A percentile compares a stretch with the other conserved stretches of the same genome.
Evolutionary conservation across 2,113 vertebrate species (phyloP).

Genomic region (Pachypanchax playfairii): DNA sequence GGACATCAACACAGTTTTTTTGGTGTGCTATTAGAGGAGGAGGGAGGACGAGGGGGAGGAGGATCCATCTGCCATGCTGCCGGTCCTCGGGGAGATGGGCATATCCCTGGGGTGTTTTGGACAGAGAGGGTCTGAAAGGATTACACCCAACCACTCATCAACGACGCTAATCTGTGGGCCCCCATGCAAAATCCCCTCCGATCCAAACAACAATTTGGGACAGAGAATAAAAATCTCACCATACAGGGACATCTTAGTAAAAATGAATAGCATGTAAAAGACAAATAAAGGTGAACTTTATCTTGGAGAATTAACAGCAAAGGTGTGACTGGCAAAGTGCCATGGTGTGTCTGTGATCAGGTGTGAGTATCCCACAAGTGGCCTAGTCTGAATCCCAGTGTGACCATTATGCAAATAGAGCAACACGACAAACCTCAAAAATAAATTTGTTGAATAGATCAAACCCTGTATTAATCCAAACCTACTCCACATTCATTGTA

Average conservation of each 20-base stretch:
- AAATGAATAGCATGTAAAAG: constrained; percentile 40
- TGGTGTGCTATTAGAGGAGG: constrained; percentile 67
- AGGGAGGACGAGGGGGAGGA: constrained; percentile 62
- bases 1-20: constrained; percentile 76
- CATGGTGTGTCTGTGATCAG: constrained; percentile 80
- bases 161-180: constrained; percentile 80
- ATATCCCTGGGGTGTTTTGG: constrained; percentile 82
- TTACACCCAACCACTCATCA: constrained; percentile 85
- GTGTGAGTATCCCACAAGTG: constrained; percentile 83
- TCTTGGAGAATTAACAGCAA: constrained; percentile 55
- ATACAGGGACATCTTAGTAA: constrained; percentile 26
- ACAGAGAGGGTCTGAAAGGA: constrained; percentile 81
- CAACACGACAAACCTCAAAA: constrained; percentile 61
- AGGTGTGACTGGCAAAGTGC: constrained; percentile 77
- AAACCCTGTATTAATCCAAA: constrained; percentile 61
- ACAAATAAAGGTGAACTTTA: constrained; percentile 69
- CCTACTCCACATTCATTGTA: constrained; percentile 19
- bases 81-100: constrained; percentile 78
- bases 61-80: constrained; percentile 82
- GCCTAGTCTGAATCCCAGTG: constrained; percentile 78
- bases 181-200: constrained; percentile 72
- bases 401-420: constrained; percentile 77
- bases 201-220: constrained; percentile 73
- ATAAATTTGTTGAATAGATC: constrained; percentile 70
- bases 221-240: constrained; percentile 52